These are phyloP conservation scores for Bombus turneri DNA, from an alignment of 1,140 invertebrate genomes.

Conservation along the genomic window DNA sequence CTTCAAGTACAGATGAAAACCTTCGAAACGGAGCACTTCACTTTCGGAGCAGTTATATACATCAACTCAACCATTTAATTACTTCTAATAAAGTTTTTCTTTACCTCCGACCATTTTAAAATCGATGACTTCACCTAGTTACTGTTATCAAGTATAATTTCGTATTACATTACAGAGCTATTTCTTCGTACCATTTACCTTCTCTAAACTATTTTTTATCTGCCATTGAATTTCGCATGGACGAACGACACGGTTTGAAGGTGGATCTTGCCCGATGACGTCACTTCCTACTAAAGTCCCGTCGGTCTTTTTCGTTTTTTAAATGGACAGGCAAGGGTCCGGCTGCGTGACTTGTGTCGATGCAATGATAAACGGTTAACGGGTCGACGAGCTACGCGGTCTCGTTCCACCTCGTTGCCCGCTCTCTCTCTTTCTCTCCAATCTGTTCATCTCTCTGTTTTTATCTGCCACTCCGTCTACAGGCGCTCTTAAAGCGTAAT, in stretches of 20 bases:
- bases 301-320: slow-evolving; percentile 73
- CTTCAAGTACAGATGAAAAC: too few species aligned
- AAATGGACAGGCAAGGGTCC: slow-evolving; percentile 73
- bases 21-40: too few species aligned
- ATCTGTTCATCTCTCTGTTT: slow-evolving; percentile 56
- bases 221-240: slow-evolving; percentile 23
- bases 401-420: slow-evolving; percentile 65
- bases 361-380: slow-evolving; percentile 78
- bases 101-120: too few species aligned
- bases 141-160: not conserved
- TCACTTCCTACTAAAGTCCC: slow-evolving; percentile 78
- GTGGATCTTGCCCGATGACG: slow-evolving; percentile 64
- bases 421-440: slow-evolving; percentile 12
- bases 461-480: slow-evolving; percentile 64
- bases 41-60: too few species aligned
- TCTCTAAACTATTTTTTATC: not conserved
- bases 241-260: slow-evolving; percentile 11
- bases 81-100: too few species aligned
- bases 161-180: too few species aligned
- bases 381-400: slow-evolving; percentile 69
- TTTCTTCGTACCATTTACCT: not conserved
- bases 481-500: slow-evolving; percentile 72
- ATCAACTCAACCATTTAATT: too few species aligned
- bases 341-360: slow-evolving; percentile 77
- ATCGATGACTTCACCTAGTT: too few species aligned